Evolutionary conservation across 1,140 invertebrate genomes (phyloP), one percentile per base, ranked within the genome.

Genomic region (Drosophila setifemur): DNA sequence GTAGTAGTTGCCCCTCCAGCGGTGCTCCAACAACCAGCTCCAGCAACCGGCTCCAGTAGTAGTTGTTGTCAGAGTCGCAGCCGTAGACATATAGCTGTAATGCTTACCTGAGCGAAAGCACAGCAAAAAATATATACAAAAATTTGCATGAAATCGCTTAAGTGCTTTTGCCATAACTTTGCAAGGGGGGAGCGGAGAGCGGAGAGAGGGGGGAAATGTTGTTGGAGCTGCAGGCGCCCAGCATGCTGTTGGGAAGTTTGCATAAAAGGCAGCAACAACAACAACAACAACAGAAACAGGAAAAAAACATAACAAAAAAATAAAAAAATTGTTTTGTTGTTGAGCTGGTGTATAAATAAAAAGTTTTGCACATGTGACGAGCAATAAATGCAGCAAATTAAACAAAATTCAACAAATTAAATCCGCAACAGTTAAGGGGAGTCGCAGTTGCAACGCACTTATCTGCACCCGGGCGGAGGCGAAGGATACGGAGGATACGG

Each of bases 81-180:
- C 50, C 61, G 63, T 77, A 69, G 57, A 78, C 57, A 78, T 85
- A 76, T 83, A 74, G 74, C 79, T 74, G 85, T 85, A 83, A 83
- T 85, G 78, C 79, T 85, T 66, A 83, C 78, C 79, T 83, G 78
- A 78, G 78, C 78, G 58, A 72, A 71, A 85, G 55, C 58, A 70
- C 57, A 55, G 63, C 50, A 18, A 47, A 61, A 50, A 60, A 58
- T 21, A 58, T 33, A 70, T 21, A 60, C 16, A 67, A 52, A 82
- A 78, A 77, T 85, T 37, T 85, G 82, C 78, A 83, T 85, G 74
- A 78, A 83, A 83, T 78, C 74, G 79, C 64, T 85, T 83, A 83
- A 83, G 78, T 83, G 78, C 79, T 83, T 85, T 73, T 43, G 47
- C 74, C 58, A 63, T 71, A 78, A 83, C 78, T 83, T 83, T 70